Evolutionary conservation across 2,113 vertebrate genomes (phyloP).

Genomic region (Collichthys lucidus): DNA sequence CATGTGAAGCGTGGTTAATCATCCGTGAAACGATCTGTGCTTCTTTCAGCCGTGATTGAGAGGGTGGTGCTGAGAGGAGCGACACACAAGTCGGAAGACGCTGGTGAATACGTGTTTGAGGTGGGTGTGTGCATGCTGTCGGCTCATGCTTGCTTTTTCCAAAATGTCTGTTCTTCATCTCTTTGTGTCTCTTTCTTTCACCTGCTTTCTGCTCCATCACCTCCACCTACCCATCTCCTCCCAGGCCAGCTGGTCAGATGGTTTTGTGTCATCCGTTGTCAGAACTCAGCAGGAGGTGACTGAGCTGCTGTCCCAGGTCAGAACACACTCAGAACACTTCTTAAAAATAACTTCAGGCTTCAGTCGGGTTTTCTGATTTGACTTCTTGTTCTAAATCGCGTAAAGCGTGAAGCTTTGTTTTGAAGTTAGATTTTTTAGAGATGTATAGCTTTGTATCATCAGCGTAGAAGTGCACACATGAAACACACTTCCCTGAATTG

Average conservation of each 20-base stretch:
- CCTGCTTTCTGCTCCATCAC: not conserved
- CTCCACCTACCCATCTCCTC: not conserved
- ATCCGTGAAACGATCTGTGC: constrained; percentile 11
- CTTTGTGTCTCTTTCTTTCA: not conserved
- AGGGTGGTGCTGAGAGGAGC: constrained; percentile 91
- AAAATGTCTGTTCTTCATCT: not conserved
- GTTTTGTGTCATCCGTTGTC: constrained; percentile 62
- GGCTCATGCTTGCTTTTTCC: not conserved
- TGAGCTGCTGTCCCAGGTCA: constrained; percentile 84
- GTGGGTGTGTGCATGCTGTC: constrained; percentile 80
- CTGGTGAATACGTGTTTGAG: constrained; percentile 91
- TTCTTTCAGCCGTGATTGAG: constrained; percentile 88
- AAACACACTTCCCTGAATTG: no score
- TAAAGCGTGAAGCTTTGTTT: no score
- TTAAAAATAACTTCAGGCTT: not conserved
- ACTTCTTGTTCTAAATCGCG: not conserved
- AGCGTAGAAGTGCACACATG: not conserved
- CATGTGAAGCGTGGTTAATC: constrained; percentile 11
- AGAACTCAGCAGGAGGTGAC: constrained; percentile 70
- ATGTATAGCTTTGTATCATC: not conserved
- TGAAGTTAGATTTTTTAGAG: not conserved
- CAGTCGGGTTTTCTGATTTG: not conserved
- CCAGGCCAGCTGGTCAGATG: constrained; percentile 91
- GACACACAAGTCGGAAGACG: constrained; percentile 87
- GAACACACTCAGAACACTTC: no score